Base-by-base conservation (phyloP, 2,888 invertebrate genomes). In the Harpagoxenus sublaevis region DNA sequence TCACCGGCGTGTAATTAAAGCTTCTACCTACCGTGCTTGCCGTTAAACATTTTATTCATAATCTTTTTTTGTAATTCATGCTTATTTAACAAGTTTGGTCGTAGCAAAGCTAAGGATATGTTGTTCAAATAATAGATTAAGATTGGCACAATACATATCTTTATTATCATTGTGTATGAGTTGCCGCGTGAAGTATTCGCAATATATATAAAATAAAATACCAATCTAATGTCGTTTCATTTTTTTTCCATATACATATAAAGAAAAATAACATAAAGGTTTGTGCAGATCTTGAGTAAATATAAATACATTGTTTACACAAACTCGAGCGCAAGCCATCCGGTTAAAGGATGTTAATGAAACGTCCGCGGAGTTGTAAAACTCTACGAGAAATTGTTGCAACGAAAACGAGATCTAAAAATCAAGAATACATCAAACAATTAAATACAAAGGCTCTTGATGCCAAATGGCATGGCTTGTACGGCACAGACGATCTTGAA, bases 51-150 rank as follows among this genome's bases (percentile, higher is more conserved):
- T 74, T 85, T 70, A 18, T 66, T 84, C 5, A 35, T 6, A n/a
- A 89, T 60, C 42, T 90, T 85, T 57, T 87, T 85, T 18, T 63
- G 78, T 28, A 90, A 66, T 70, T 86, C 28, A 66, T 86, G 65
- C 45, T 86, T 87, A 35, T 65, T 66, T 45, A 70, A 66, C 12
- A 85, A 74, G 71, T 83, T 77, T 57, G 78, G 8, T 62, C 28
- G 73, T 10, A 28, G 18, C 6, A 62, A 57, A 66, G 51, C 42
- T 28, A 83, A 74, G 23, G 12, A 5, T 75, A 84, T 28, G 15
- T 70, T 57, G 9, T n/a, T 55, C 10, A 83, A 53, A 51, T 83
- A 78, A 15, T 78, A 55, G 51, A 18, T 28, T 63, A 84, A 60
- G 9, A 86, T 31, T 35, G 18, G 15, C 62, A 48, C 81, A 28